phyloP scores from a whole-genome alignment of 1,140 invertebrate genomes.

The Diprion similis region DNA sequence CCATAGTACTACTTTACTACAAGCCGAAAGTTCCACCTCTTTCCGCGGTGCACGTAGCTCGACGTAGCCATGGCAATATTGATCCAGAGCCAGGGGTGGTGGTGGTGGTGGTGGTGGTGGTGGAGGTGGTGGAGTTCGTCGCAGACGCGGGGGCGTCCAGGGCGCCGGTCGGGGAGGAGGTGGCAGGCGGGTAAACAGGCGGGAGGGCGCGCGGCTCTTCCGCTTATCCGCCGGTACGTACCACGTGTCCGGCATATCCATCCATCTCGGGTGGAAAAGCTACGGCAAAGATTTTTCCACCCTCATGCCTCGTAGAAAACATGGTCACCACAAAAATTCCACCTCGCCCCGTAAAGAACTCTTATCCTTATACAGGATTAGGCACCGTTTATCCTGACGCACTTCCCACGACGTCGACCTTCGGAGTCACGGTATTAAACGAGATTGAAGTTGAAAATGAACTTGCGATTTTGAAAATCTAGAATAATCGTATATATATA shows the following conservation, averaged over 20 bases:
- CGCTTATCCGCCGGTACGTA: not conserved
- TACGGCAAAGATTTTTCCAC: too few species aligned
- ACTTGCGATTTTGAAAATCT: too few species aligned
- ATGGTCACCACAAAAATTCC: too few species aligned
- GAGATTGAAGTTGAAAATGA: too few species aligned
- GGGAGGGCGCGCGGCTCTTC: conserved; percentile 23
- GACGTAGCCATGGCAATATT: conserved; percentile 52
- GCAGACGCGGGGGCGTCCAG: conserved; percentile 14
- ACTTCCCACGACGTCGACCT: too few species aligned
- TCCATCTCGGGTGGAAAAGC: too few species aligned
- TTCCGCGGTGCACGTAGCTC: conserved; percentile 21
- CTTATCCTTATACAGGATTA: too few species aligned
- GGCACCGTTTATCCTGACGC: too few species aligned
- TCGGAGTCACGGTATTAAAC: too few species aligned
- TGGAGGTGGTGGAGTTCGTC: not conserved
- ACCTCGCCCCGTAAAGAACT: too few species aligned
- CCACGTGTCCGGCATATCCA: not conserved
- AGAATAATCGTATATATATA: too few species aligned
- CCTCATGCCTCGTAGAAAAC: too few species aligned
- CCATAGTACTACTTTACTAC: conserved; percentile 7
- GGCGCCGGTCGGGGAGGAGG: conserved; percentile 16
- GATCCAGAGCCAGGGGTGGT: conserved; percentile 36
- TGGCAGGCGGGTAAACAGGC: conserved; percentile 16
- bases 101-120: not conserved
- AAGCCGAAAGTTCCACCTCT: conserved; percentile 15